Percentiles rank a stretch among this genome's conserved stretches.
These are phyloP conservation scores for Mixornis gularis DNA, from an alignment of 2,113 vertebrate genomes.

Conservation along the genomic window DNA sequence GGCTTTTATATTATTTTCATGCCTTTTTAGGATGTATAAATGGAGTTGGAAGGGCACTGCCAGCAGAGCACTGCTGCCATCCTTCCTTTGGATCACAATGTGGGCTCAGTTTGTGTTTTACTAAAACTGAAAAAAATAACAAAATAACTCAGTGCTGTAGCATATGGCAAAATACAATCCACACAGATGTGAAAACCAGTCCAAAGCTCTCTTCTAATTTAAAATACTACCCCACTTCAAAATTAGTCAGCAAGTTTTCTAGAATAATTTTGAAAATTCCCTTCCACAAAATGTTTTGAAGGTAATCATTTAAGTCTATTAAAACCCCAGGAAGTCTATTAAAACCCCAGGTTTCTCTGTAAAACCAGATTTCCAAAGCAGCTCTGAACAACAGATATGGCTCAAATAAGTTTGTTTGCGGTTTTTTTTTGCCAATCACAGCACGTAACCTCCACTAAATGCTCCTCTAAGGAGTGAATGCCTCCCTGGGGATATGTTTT, in stretches of 20 bases:
- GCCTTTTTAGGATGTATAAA: neutral
- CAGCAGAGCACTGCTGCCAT: neutral
- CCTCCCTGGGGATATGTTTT: neutral
- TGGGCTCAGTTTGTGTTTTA: neutral
- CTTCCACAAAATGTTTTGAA: neutral
- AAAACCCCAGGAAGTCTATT: neutral
- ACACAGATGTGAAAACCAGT: neutral
- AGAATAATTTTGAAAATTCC: neutral
- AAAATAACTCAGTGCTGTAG: neutral
- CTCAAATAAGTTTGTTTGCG: neutral
- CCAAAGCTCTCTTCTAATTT: neutral
- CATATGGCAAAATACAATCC: neutral
- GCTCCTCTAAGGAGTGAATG: neutral
- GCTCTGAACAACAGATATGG: rapidly evolving
- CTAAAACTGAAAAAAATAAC: neutral
- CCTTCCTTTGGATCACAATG: no score
- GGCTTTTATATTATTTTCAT: neutral
- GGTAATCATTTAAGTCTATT: neutral
- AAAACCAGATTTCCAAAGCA: neutral
- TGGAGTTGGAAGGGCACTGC: rapidly evolving
- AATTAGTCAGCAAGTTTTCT: neutral
- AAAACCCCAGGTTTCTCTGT: neutral
- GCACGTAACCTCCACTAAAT: neutral
- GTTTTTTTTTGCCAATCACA: neutral
- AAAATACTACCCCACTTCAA: neutral